Base-by-base conservation (phyloP, 2,797 vertebrate genomes). In the Rhadinocentrus ornatus region DNA sequence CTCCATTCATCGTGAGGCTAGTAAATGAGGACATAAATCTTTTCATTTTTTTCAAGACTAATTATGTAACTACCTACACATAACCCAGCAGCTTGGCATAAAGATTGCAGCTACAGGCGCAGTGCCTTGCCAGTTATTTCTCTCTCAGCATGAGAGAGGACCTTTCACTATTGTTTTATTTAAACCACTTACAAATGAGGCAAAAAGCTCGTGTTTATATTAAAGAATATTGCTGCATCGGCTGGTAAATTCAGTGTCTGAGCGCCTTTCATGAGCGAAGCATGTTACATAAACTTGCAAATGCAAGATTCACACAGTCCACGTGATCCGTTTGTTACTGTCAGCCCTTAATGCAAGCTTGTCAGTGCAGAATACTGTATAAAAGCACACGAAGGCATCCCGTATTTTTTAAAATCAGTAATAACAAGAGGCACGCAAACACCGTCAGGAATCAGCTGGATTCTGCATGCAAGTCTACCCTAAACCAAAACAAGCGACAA, bases 281-380 rank as follows among this genome's bases (percentile, higher is more conserved):
- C 68, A 46, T 79, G 89, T 94, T 94, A 94, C 86, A 92, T 95
- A 94, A 94, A 93, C 83, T 56, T 50, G 80, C 76, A 86, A 84
- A 78, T 74, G 79, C 62, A 72, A 84, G 65, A 83, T 82, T 71
- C 83, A 72, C 76, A 78, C 60, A 52, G 31, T 48, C 83, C 91
- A 94, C 90, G 92, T 94, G 92, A 93, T 77, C 73, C 5, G 69
- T 83, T 84, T 93, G 93, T 94, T 94, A 85, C 93, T 93, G 89
- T 93, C 77, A 78, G 31, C 27, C 54, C 24, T 48, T 29, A 4
- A 35, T 55, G 54, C 44, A 65, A 16, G 58, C 16, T 24, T 74
- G 69, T 22, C 62, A 61, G 34, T 65, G 55, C 78, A 62, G 9
- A 71, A 31, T 31, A 35, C 32, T 1, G 44, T 26, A 41, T 37